Percentiles rank a stretch among this genome's conserved stretches.
Evolutionary conservation across 2,797 vertebrate species (phyloP).

Genomic region (Cuniculus paca): DNA sequence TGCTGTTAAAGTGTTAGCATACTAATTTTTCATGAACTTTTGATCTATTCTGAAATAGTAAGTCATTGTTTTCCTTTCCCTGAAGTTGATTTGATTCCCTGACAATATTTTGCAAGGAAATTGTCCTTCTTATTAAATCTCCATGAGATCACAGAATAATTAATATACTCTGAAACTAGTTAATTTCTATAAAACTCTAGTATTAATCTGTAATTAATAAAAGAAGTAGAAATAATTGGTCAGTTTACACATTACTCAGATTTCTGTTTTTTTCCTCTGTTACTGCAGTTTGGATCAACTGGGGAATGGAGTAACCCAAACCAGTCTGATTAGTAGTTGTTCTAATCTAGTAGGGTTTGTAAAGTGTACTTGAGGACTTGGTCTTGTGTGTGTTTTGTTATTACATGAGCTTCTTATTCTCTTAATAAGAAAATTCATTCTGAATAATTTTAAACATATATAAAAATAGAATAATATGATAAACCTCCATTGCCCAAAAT

Average conservation of each 20-base stretch:
- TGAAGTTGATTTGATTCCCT: background rate
- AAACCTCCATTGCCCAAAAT: background rate
- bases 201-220: slow-evolving; percentile 41
- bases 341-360: background rate
- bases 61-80: slow-evolving; percentile 23
- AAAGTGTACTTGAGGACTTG: slow-evolving; percentile 7
- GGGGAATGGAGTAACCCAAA: background rate
- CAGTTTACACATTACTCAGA: background rate
- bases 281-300: background rate
- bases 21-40: slow-evolving; percentile 40
- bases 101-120: slow-evolving; percentile 63
- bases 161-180: slow-evolving; percentile 16
- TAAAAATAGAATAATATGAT: background rate
- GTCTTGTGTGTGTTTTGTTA: background rate
- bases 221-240: slow-evolving; percentile 17
- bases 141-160: slow-evolving; percentile 59
- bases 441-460: background rate
- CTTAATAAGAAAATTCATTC: background rate
- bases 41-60: slow-evolving; percentile 48
- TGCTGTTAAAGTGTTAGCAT: slow-evolving; percentile 45
- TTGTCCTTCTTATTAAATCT: slow-evolving; percentile 9
- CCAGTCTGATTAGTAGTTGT: background rate
- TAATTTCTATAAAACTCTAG: slow-evolving; percentile 14
- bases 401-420: background rate
- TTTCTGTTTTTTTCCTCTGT: background rate